A percentile compares a stretch with the other conserved stretches of the same genome.
phyloP scores from a whole-genome alignment of 2,113 vertebrate species.

The Mastomys coucha region DNA sequence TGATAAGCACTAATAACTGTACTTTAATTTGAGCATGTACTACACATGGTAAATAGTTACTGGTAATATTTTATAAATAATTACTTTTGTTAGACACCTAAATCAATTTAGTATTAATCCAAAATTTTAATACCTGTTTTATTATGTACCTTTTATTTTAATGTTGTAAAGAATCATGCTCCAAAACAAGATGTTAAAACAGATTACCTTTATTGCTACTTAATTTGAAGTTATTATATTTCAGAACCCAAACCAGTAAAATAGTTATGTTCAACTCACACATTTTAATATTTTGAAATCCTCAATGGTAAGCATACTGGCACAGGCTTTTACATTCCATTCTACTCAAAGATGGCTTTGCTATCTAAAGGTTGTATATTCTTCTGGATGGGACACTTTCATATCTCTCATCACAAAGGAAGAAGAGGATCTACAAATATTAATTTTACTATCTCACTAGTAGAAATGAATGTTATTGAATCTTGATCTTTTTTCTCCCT shows the following conservation, averaged over 20 bases:
- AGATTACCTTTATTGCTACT: background rate
- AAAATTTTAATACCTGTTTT: background rate
- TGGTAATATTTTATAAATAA: background rate
- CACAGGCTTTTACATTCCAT: background rate
- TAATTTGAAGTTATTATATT: background rate
- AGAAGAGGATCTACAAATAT: slow-evolving; percentile 48
- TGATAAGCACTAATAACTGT: background rate
- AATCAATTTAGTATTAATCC: background rate
- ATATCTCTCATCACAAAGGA: background rate
- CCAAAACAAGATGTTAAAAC: background rate
- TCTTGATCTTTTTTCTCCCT: slow-evolving; percentile 22
- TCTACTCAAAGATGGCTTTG: background rate
- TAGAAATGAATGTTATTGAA: slow-evolving; percentile 64
- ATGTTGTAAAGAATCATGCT: background rate
- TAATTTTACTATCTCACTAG: slow-evolving; percentile 42
- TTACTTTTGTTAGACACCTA: background rate
- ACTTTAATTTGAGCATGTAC: background rate
- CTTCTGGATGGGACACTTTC: background rate
- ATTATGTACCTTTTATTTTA: background rate
- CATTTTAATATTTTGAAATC: background rate
- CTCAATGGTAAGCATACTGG: background rate
- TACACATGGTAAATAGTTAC: background rate
- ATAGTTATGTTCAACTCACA: background rate
- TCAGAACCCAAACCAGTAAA: background rate
- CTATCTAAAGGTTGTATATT: background rate